phyloP scores from a whole-genome alignment of 2,797 vertebrate species.

The Dicrostonyx torquatus region DNA sequence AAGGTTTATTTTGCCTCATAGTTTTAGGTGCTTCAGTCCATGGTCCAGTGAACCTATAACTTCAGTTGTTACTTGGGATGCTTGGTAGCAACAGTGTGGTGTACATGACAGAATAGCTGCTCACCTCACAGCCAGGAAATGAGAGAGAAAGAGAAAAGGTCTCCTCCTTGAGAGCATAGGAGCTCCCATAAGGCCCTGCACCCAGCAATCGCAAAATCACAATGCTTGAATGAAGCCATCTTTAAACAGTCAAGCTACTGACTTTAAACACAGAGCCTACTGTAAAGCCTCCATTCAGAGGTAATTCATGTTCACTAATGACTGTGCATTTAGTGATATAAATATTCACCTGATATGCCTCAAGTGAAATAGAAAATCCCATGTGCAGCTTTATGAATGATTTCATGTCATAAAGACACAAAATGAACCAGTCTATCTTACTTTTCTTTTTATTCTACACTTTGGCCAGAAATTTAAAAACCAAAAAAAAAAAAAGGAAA shows the following conservation, averaged over 20 bases:
- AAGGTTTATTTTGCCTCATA: neutral
- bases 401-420: neutral
- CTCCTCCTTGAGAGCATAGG: neutral
- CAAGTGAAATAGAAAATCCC: neutral
- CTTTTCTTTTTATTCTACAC: neutral
- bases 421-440: neutral
- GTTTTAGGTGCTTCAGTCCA: neutral
- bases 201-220: neutral
- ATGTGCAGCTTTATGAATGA: neutral
- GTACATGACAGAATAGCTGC: neutral
- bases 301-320: neutral
- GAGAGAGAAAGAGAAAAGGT: neutral
- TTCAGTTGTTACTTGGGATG: neutral
- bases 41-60: neutral
- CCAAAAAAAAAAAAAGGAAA: neutral
- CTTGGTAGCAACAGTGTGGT: neutral
- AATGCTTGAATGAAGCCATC: neutral
- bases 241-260: neutral
- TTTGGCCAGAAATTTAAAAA: neutral
- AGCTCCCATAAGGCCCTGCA: neutral
- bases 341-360: neutral
- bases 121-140: neutral
- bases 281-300: neutral
- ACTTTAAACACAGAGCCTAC: neutral
- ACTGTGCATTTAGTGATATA: neutral